Evolutionary conservation across 2,113 vertebrate species (phyloP).

Genomic region (Dissostichus mawsoni): DNA sequence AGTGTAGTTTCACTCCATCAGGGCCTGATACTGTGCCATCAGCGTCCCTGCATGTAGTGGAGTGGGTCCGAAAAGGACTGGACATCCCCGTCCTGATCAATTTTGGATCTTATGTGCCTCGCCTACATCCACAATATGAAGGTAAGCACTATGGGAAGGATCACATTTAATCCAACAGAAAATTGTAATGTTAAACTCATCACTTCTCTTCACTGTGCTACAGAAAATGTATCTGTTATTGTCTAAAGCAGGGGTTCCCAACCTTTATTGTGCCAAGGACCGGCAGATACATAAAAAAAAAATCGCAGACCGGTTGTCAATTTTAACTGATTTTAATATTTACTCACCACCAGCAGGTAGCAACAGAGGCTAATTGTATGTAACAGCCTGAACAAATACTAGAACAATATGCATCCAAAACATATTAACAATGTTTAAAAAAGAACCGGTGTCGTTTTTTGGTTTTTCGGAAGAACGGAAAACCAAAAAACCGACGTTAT

Average conservation of each 20-base stretch:
- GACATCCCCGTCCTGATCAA: conserved; percentile 93
- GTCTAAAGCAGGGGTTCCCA: not conserved
- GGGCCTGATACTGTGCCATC: conserved; percentile 54
- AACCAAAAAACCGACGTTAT: no score
- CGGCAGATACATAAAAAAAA: no score
- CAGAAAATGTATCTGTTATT: not conserved
- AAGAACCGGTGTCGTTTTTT: no score
- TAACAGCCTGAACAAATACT: no score
- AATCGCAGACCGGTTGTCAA: no score
- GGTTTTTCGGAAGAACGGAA: no score
- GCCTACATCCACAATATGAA: conserved; percentile 90
- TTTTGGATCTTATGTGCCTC: conserved; percentile 89
- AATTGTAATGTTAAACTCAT: not conserved
- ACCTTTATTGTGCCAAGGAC: no score
- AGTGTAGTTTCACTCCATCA: conserved; percentile 84
- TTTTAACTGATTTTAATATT: no score
- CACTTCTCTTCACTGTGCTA: not conserved
- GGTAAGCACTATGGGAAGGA: conserved; percentile 81
- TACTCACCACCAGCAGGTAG: no score
- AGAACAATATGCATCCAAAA: no score
- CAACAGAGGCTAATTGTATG: no score
- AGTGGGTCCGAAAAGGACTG: conserved; percentile 93
- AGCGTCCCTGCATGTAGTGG: conserved; percentile 89
- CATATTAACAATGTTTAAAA: no score
- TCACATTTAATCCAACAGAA: not conserved